Evolutionary conservation across 2,888 invertebrate species (phyloP).

Genomic region (Cyclophora punctaria): DNA sequence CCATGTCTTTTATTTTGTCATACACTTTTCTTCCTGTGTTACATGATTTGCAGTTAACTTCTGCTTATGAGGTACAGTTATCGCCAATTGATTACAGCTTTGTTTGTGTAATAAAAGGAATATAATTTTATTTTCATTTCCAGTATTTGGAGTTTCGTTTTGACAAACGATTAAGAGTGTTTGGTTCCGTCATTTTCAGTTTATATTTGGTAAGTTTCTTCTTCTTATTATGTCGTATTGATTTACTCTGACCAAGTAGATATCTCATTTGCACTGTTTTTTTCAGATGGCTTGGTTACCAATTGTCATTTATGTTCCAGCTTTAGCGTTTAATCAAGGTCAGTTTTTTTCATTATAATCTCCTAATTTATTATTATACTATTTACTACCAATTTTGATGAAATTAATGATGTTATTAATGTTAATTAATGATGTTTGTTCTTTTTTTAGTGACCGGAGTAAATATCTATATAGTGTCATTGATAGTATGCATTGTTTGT

Average conservation of each 20-base stretch:
- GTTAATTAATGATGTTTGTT: conserved; percentile 1
- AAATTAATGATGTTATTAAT: neutral
- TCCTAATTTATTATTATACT: neutral
- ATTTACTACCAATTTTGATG: too few relatives aligned
- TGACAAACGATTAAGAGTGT: conserved; percentile 77
- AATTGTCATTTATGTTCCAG: conserved; percentile 83
- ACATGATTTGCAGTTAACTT: conserved; percentile 81
- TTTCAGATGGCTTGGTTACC: conserved; percentile 80
- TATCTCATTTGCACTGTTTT: conserved; percentile 1
- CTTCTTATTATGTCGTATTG: too few relatives aligned
- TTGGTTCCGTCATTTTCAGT: conserved; percentile 79
- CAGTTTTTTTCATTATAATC: conserved; percentile 11
- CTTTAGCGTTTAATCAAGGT: conserved; percentile 83
- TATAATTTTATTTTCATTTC: neutral
- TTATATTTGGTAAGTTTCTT: conserved; percentile 75
- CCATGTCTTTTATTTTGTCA: conserved; percentile 77
- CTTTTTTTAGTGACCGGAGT: conserved; percentile 81
- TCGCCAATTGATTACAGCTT: neutral
- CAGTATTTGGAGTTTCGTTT: conserved; percentile 80
- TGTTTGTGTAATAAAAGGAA: neutral
- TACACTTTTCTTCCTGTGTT: conserved; percentile 81
- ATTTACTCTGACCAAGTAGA: too few relatives aligned
- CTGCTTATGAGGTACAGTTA: conserved; percentile 80
- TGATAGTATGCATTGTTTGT: conserved; percentile 83
- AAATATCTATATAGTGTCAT: conserved; percentile 82